Base-by-base conservation (phyloP, 2,797 vertebrate species). In the Pipistrellus pygmaeus region DNA sequence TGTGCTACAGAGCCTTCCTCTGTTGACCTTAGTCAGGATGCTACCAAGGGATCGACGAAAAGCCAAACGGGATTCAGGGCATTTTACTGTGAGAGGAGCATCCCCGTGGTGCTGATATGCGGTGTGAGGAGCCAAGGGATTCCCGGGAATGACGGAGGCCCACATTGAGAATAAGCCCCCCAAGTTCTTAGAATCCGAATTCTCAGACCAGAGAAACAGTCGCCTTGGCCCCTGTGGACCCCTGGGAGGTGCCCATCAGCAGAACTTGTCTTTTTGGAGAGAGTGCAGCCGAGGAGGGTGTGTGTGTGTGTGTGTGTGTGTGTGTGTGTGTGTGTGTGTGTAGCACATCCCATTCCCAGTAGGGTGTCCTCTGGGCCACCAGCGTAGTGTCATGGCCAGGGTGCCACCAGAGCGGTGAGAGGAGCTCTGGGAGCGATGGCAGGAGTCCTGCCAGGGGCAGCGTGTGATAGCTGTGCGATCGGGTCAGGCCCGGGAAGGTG, bases 171-270 rank as follows among this genome's bases (percentile, higher is more conserved):
- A 35, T 82, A 18, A 27, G 32, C 83, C 38, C 38, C 38, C 23
- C 23, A 73, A 17, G 23, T 76, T 71, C 44, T 41, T 41, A 41
- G 38, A 41, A 41, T 41, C 41, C 46, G 30, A 2, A 11, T 57
- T 55, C 72, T 75, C 38, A 41, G 71, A 53, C 51, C 48, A 35
- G 55, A 90, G 88, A 75, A 96, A 60, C 20, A 81, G 57, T 51
- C 27, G 6, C 62, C 25, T 66, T 41, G n/a, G n/a, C n/a, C 48
- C 32, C 38, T 14, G 21, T 17, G 17, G 68, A 68, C 66, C 14
- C 2, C 30, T 30, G 11, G 20, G 69, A 87, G 60, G 32, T n/a
- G 11, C 25, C 64, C 73, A 92, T 68, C 53, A 51, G 55, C 5
- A 53, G 46, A 68, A 3, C 32, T 44, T 60, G 6, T 80, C 69